Evolutionary conservation across 2,888 invertebrate species (phyloP), one percentile per base, ranked within the genome.

Genomic region (Drosophila kambysellisi): DNA sequence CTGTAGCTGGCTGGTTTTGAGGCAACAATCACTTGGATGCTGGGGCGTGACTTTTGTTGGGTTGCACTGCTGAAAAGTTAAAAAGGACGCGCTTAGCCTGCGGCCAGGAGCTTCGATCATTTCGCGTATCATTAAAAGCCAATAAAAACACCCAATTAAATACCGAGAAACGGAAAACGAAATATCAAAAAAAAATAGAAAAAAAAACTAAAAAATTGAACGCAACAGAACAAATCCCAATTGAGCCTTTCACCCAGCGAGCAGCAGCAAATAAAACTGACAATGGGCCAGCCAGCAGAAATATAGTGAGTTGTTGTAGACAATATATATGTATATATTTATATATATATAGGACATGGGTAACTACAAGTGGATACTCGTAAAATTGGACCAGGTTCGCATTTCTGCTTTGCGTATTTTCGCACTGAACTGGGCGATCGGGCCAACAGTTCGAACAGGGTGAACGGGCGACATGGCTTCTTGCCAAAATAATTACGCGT

Each of bases 121-220:
- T 87, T 86, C 87, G 79, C 89, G 87, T 87, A 87, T 87, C 87
- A 87, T 87, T 87, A 87, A 87, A 87, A 87, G 86, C 89, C 87
- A 87, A 87, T 87, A 87, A 87, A 87, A 87, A 87, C 90, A 87
- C 87, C 90, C 87, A 87, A 87, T 87, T 90, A 87, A 87, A 90
- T 90, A 81, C 70, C 67, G 64, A 71, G 60, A 82, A 68, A 46
- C 17, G 33, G 20, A 56, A 52, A 37, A 20, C 17, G 30, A 35
- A 53, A 62, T 11, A 54, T 4, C 20, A 25, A 25, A 25, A 25
- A 25, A 25, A 7, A 52, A 65, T 48, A 73, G 62, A 11, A 17
- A 25, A 20, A 25, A 46, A 15, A 25, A 46, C 25, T 46, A 7
- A 33, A 72, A 68, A 78, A 69, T 62, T 56, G 63, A 70, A 78